Evolutionary conservation across 2,888 invertebrate genomes (phyloP), one percentile per base, ranked within the genome.

Genomic region (Rambutsinella grinnellia): DNA sequence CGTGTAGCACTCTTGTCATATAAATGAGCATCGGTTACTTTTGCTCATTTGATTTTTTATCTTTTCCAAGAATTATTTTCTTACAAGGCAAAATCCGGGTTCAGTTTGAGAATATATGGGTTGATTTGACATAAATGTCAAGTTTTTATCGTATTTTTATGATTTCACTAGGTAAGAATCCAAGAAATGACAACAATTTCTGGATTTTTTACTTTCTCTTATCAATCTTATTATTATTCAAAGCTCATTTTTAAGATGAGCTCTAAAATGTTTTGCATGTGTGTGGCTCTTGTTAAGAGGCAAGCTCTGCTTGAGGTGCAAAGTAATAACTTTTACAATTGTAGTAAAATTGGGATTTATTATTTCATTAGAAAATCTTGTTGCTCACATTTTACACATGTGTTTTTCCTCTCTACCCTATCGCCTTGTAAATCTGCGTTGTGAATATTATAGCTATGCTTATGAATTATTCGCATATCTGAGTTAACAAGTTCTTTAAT

Each of bases 51-150:
- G n/a, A n/a, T n/a, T 36, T 36, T 36, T 36, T 36, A 36, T 13
- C 13, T 5, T 8, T 36, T 36, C 36, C 36, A 36, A 36, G 36
- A 36, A 36, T 5, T n/a, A n/a, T n/a, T 36, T 36, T 36, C 36
- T 36, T 36, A n/a, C 13, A 36, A 36, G 36, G 6, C 36, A 36
- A 62, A 62, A 62, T 62, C 62, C 62, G 62, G 62, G 47, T 62
- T 62, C 49, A 44, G 26, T 17, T 47, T 17, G 49, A 5, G 10
- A 17, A 28, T 26, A 26, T 17, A 8, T 62, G 47, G 49, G 62
- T 24, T 49, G 49, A 62, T 17, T 24, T 13, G 36, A 36, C 5
- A 19, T 62, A 62, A 62, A 62, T 49, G 62, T 62, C 62, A 62
- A 49, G 46, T 10, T 26, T n/a, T 62, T 49, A 49, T 49, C 49